These are phyloP conservation scores for Fregetta grallaria DNA, from an alignment of 2,113 vertebrate species.

Conservation along the genomic window DNA sequence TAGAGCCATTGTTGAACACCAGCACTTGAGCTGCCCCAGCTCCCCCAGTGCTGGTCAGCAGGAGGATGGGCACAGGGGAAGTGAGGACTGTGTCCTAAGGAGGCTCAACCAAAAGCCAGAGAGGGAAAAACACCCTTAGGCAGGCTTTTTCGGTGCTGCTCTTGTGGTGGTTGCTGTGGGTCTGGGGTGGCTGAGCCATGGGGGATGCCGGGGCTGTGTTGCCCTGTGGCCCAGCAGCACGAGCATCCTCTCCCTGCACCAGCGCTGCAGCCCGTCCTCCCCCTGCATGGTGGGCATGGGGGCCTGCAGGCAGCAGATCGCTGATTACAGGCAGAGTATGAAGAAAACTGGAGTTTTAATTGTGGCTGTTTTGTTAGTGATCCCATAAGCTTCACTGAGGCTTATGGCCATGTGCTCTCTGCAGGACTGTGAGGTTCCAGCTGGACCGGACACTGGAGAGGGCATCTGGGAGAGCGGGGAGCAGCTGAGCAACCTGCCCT, in stretches of 20 bases:
- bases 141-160: background rate
- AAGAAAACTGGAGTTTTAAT: background rate
- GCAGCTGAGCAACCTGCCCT: background rate
- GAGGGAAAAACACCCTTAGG: too few species aligned
- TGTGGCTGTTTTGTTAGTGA: background rate
- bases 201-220: background rate
- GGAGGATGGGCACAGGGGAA: background rate
- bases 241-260: background rate
- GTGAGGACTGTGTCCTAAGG: background rate
- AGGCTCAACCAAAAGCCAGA: accelerated
- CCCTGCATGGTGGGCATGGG: accelerated
- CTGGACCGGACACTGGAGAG: background rate
- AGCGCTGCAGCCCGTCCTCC: background rate
- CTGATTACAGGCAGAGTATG: background rate
- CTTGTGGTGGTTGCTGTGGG: background rate
- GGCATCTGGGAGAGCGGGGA: background rate
- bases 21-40: background rate
- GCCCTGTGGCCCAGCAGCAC: background rate
- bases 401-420: background rate
- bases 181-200: background rate
- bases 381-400: background rate
- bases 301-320: accelerated
- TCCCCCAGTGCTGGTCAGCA: background rate
- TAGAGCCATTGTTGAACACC: accelerated
- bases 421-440: background rate